These are phyloP conservation scores for Scleropages formosus DNA, from an alignment of 2,797 vertebrate genomes.

Conservation along the genomic window DNA sequence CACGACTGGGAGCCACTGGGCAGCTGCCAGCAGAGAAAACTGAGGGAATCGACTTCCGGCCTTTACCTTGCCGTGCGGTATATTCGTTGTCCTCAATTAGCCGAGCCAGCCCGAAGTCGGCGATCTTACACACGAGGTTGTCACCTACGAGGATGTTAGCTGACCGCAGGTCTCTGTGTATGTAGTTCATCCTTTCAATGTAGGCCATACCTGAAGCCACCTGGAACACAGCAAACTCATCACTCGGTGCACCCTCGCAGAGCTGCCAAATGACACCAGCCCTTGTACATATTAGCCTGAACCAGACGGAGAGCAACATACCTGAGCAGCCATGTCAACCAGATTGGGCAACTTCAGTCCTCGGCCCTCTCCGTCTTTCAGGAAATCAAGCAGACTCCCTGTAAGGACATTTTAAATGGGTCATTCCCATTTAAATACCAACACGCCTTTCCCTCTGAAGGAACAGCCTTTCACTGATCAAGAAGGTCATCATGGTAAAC, in stretches of 20 bases:
- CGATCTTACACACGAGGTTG: slow-evolving; percentile 96
- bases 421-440: too few species aligned
- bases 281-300: neutral
- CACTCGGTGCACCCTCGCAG: neutral
- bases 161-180: slow-evolving; percentile 94
- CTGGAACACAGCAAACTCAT: slow-evolving; percentile 55
- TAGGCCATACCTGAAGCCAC: slow-evolving; percentile 98
- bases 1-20: neutral
- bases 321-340: slow-evolving; percentile 98
- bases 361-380: slow-evolving; percentile 96
- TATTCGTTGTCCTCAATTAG: slow-evolving; percentile 99
- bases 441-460: too few species aligned
- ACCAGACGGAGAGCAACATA: slow-evolving; percentile 41
- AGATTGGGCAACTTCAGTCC: slow-evolving; percentile 92
- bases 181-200: slow-evolving; percentile 99
- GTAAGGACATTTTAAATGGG: slow-evolving; percentile 29
- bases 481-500: too few species aligned
- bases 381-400: slow-evolving; percentile 97
- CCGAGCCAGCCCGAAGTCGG: slow-evolving; percentile 92
- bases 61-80: slow-evolving; percentile 93
- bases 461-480: too few species aligned
- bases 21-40: neutral
- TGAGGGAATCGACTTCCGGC: neutral
- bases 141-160: slow-evolving; percentile 97
- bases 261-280: neutral